Evolutionary conservation across 2,888 invertebrate genomes (phyloP).

Genomic region (Odontocolon sp.): DNA sequence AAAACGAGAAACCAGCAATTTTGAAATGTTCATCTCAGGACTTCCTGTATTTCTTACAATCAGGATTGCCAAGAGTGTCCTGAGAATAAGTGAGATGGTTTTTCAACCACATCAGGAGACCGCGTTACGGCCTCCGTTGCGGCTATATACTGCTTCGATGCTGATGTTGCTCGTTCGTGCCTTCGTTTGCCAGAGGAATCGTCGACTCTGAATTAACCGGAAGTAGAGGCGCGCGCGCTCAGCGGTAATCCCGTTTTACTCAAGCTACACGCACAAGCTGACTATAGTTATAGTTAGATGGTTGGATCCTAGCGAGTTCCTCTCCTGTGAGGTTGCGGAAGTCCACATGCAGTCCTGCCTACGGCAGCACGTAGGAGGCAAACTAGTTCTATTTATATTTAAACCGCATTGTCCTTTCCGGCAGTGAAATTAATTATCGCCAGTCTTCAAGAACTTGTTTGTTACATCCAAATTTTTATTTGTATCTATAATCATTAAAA

Average conservation of each 20-base stretch:
- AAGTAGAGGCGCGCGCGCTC: constrained; percentile 53
- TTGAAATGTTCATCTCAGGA: neutral
- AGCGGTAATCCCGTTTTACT: constrained; percentile 58
- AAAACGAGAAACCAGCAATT: neutral
- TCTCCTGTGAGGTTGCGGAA: neutral
- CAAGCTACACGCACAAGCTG: constrained; percentile 54
- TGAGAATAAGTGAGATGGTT: neutral
- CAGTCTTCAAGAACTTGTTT: neutral
- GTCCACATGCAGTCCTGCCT: constrained; percentile 38
- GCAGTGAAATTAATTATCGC: constrained; percentile 35
- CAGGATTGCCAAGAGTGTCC: neutral
- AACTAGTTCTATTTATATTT: constrained; percentile 52
- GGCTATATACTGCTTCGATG: constrained; percentile 16
- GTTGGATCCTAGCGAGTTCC: constrained; percentile 2
- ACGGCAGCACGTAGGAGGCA: constrained; percentile 42
- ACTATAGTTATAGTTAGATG: constrained; percentile 3
- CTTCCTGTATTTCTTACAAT: neutral
- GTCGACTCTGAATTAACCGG: constrained; percentile 59
- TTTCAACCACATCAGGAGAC: constrained; percentile 19
- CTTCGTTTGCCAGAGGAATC: constrained; percentile 49
- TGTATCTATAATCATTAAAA: too few species aligned
- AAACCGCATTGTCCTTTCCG: constrained; percentile 46
- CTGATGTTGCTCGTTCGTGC: constrained; percentile 40
- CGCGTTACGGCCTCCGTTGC: constrained; percentile 32
- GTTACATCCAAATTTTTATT: too few species aligned